A percentile compares a stretch with the other conserved stretches of the same genome.
phyloP scores from a whole-genome alignment of 1,140 invertebrate genomes.

The Apis cerana region DNA sequence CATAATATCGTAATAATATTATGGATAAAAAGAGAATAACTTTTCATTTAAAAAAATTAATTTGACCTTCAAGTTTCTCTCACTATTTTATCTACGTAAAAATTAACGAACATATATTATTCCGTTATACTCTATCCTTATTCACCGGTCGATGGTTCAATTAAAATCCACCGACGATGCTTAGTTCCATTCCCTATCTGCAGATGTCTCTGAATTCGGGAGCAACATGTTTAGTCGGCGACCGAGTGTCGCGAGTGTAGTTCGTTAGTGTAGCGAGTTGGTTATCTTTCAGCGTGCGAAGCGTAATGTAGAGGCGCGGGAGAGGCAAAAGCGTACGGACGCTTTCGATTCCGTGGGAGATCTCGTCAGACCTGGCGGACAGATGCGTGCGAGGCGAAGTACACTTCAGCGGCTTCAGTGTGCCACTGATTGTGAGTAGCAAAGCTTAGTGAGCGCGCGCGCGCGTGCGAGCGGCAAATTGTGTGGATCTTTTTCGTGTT shows the following conservation, averaged over 20 bases:
- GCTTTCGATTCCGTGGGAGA: conserved; percentile 26
- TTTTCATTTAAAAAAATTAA: too few species aligned
- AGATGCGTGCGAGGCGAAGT: conserved; percentile 21
- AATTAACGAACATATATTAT: neutral
- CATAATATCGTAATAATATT: too few species aligned
- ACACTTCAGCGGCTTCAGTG: neutral
- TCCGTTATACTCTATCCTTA: neutral
- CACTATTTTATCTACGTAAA: too few species aligned
- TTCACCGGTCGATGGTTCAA: neutral
- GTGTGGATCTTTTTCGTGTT: conserved; percentile 18
- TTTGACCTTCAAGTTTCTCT: too few species aligned
- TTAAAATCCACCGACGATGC: neutral
- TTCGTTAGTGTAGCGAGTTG: neutral
- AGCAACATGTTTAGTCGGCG: conserved; percentile 38
- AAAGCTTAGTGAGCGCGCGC: neutral
- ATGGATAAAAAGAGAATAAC: too few species aligned
- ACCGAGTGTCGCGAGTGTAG: conserved; percentile 17
- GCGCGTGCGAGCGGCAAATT: conserved; percentile 35
- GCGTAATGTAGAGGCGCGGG: conserved; percentile 40
- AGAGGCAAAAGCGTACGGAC: conserved; percentile 39
- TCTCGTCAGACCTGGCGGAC: neutral
- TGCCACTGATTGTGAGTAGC: conserved; percentile 10
- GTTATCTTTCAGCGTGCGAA: neutral
- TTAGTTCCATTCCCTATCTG: neutral
- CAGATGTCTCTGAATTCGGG: neutral